Conservation (phyloP, 2,888 invertebrate species). For the Andrena fulva region DNA sequence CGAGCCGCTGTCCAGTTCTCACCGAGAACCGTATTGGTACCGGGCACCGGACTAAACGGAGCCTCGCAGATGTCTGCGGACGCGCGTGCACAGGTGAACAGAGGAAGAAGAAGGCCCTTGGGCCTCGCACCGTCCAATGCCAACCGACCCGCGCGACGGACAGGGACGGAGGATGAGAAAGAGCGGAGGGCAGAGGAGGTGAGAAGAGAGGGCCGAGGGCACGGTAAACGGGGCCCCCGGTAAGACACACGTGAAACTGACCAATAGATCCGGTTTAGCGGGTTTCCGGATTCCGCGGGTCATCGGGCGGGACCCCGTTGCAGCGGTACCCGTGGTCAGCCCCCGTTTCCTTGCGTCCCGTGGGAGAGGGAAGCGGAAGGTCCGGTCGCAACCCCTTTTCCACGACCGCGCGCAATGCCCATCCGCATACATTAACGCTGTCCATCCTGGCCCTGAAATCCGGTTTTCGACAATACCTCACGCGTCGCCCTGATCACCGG, state of each 20-base stretch:
- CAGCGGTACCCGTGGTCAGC: conserved; percentile 68
- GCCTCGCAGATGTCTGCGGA: conserved; percentile 48
- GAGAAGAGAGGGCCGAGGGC: conserved; percentile 19
- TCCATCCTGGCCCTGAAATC: conserved; percentile 59
- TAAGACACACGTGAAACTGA: conserved; percentile 82
- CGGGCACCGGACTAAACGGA: conserved; percentile 27
- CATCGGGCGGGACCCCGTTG: conserved; percentile 74
- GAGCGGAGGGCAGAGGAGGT: conserved; percentile 42
- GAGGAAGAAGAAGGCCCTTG: conserved; percentile 52
- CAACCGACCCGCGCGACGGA: neutral
- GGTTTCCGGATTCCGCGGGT: conserved; percentile 85
- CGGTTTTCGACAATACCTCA: conserved; percentile 60
- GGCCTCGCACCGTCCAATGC: conserved; percentile 20
- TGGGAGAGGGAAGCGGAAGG: conserved; percentile 42
- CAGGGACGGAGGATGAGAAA: conserved; percentile 28
- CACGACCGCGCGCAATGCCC: conserved; percentile 63
- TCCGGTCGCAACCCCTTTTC: conserved; percentile 68
- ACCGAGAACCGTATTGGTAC: conserved; percentile 67
- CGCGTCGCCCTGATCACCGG: conserved; percentile 8
- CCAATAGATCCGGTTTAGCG: conserved; percentile 85
- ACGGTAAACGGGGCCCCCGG: conserved; percentile 51
- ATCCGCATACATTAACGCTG: conserved; percentile 75
- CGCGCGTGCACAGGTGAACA: conserved; percentile 54
- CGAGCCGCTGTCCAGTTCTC: conserved; percentile 80
- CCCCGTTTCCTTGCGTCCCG: conserved; percentile 62